These are phyloP conservation scores for Colostygia pectinataria DNA, from an alignment of 2,888 invertebrate species.

Conservation along the genomic window DNA sequence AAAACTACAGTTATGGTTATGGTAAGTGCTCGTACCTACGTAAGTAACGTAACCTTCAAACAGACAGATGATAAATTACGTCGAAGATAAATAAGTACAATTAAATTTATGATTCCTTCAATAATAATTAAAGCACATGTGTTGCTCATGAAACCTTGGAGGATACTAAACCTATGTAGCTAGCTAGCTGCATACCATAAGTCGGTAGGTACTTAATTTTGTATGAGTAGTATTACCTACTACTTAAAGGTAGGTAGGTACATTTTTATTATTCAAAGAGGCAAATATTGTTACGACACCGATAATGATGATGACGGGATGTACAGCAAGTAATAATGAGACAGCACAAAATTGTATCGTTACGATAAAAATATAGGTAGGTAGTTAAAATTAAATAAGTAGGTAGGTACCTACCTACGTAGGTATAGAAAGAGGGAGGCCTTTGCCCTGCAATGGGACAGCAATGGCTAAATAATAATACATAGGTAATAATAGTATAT, in stretches of 20 bases:
- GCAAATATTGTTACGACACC: slow-evolving; percentile 15
- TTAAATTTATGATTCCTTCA: not conserved
- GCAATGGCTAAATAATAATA: too few species aligned
- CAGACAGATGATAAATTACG: not conserved
- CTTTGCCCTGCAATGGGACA: too few species aligned
- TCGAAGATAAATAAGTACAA: not conserved
- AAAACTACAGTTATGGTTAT: not conserved
- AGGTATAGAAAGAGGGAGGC: too few species aligned
- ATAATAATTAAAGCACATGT: slow-evolving; percentile 1
- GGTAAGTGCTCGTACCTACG: not conserved
- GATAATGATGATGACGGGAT: slow-evolving; percentile 5
- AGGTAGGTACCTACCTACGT: too few species aligned
- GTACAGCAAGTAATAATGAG: slow-evolving; percentile 1
- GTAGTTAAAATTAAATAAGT: too few species aligned
- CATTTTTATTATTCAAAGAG: too few species aligned
- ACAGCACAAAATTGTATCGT: not conserved
- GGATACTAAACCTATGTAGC: slow-evolving; percentile 13
- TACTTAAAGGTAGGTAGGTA: too few species aligned
- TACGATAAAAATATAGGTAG: too few species aligned
- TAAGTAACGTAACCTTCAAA: slow-evolving; percentile 7
- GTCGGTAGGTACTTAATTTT: not conserved
- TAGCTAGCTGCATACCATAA: not conserved
- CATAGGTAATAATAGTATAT: too few species aligned
- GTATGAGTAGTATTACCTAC: too few species aligned
- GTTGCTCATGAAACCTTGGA: slow-evolving; percentile 10